These are phyloP conservation scores for Cotesia congregata DNA, from an alignment of 2,888 invertebrate genomes.

Conservation along the genomic window DNA sequence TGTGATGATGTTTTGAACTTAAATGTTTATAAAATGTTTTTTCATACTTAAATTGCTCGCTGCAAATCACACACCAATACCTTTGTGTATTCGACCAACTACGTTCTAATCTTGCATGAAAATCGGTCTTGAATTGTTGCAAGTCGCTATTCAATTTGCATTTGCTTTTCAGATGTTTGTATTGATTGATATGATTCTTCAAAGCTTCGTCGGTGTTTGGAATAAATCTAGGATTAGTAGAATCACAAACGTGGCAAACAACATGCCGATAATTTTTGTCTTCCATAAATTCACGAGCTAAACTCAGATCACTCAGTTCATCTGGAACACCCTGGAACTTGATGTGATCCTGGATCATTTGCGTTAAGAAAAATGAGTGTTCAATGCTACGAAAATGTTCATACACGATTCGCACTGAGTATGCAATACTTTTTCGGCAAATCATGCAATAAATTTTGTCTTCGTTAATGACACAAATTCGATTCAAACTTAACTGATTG, in stretches of 20 bases:
- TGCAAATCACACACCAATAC: conserved; percentile 46
- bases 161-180: conserved; percentile 10
- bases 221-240: conserved; percentile 30
- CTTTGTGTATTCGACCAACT: conserved; percentile 42
- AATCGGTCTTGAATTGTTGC: background rate
- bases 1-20: background rate
- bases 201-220: conserved; percentile 41
- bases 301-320: conserved; percentile 53
- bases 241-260: conserved; percentile 51
- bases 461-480: conserved; percentile 25
- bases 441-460: conserved; percentile 51
- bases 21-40: conserved; percentile 39
- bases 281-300: conserved; percentile 52
- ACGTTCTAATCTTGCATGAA: conserved; percentile 22
- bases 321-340: conserved; percentile 42
- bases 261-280: conserved; percentile 46
- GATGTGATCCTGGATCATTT: conserved; percentile 46
- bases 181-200: conserved; percentile 32
- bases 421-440: conserved; percentile 49
- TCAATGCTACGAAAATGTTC: conserved; percentile 53
- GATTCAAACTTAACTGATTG: conserved; percentile 24
- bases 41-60: background rate
- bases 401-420: conserved; percentile 47
- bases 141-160: background rate
- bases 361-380: conserved; percentile 50